Percentiles rank a stretch among this genome's conserved stretches.
Conservation (phyloP, 2,797 vertebrate genomes). For the Scolopax bukidnonensis region DNA sequence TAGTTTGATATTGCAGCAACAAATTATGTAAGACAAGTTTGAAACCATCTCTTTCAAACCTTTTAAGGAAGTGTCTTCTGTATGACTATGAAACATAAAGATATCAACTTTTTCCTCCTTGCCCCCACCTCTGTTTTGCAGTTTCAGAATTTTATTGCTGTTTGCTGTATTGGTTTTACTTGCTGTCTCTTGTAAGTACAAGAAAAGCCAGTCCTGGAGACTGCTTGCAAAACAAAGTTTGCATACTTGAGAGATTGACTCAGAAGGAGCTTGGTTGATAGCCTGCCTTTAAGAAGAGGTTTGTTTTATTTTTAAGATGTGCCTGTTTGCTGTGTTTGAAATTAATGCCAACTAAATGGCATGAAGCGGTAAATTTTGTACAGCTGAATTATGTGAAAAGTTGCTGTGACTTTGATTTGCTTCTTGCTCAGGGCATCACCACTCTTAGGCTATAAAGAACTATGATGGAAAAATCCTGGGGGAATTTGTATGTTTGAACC, state of each 20-base stretch:
- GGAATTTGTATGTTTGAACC: not conserved
- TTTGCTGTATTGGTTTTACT: slow-evolving; percentile 31
- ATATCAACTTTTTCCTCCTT: not conserved
- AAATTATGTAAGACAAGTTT: slow-evolving; percentile 22
- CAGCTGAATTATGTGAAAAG: not conserved
- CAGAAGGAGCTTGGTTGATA: slow-evolving; percentile 26
- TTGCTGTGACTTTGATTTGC: not conserved
- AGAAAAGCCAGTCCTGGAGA: not conserved
- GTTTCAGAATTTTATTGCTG: slow-evolving; percentile 19
- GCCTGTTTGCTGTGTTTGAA: slow-evolving; percentile 26
- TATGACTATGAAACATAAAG: slow-evolving; percentile 28
- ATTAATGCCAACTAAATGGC: slow-evolving; percentile 8
- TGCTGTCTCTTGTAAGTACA: slow-evolving; percentile 8
- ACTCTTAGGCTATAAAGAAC: not conserved
- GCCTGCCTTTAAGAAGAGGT: not conserved
- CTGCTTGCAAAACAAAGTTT: slow-evolving; percentile 37
- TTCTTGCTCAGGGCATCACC: not conserved
- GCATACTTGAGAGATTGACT: slow-evolving; percentile 10
- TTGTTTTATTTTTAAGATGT: slow-evolving; percentile 35
- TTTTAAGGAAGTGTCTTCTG: slow-evolving; percentile 57
- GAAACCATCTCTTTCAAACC: slow-evolving; percentile 13
- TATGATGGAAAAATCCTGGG: not conserved
- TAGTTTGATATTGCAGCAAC: not conserved
- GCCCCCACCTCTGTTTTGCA: not conserved
- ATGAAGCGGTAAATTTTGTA: not conserved